phyloP scores from a whole-genome alignment of 2,113 vertebrate genomes.

The Raja brachyura region DNA sequence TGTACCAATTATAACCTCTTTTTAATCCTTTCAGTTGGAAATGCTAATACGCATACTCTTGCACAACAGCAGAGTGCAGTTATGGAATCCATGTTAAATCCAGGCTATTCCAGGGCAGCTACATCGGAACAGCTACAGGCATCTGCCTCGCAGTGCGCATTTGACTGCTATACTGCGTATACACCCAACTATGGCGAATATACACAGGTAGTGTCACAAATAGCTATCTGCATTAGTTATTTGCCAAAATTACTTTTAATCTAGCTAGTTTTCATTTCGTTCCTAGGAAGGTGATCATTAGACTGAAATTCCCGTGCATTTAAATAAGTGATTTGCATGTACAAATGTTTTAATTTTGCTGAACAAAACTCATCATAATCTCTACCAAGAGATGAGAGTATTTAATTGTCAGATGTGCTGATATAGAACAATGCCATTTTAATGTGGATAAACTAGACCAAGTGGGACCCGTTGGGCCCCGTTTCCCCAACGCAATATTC shows the following conservation, averaged over 20 bases:
- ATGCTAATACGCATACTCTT: conserved; percentile 63
- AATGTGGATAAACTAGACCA: too few species aligned
- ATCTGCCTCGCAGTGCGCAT: conserved; percentile 56
- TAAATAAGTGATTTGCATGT: neutral
- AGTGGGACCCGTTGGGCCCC: too few species aligned
- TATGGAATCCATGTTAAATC: conserved; percentile 56
- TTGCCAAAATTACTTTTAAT: neutral
- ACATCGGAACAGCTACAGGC: conserved; percentile 51
- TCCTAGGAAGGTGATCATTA: neutral
- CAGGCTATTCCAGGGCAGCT: conserved; percentile 49
- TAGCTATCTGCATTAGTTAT: neutral
- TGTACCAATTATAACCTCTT: neutral
- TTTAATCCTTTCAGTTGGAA: conserved; percentile 51
- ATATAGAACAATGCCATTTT: too few species aligned
- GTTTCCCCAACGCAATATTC: too few species aligned
- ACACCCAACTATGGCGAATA: conserved; percentile 69
- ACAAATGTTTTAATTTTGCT: neutral
- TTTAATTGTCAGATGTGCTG: too few species aligned
- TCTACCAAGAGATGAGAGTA: too few species aligned
- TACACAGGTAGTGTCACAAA: conserved; percentile 54
- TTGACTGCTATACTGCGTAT: conserved; percentile 67
- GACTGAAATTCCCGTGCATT: neutral
- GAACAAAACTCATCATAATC: neutral
- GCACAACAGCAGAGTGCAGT: conserved; percentile 56
- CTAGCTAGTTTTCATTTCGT: neutral